Evolutionary conservation across 2,113 vertebrate species (phyloP).

Genomic region (Daphoenositta chrysoptera): DNA sequence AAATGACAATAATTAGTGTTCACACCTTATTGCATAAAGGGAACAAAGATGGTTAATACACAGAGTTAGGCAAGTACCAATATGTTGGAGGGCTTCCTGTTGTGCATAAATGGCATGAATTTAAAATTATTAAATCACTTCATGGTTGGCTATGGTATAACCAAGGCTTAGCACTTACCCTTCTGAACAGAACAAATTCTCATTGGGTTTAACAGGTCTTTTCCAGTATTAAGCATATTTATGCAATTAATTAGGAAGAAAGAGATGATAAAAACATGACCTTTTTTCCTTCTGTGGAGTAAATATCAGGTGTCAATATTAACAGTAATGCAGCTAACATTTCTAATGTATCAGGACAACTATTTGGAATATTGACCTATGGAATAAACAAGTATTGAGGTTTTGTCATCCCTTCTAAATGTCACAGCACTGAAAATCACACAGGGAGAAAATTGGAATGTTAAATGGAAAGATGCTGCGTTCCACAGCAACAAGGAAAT

Average conservation of each 20-base stretch:
- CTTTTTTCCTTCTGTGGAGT: neutral
- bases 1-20: neutral
- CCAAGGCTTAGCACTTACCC: neutral
- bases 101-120: neutral
- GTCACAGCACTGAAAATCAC: neutral
- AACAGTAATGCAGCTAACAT: neutral
- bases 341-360: neutral
- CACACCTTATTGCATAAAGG: neutral
- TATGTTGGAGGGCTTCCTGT: neutral
- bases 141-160: neutral
- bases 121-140: neutral
- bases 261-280: neutral
- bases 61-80: neutral
- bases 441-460: neutral
- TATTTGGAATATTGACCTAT: neutral
- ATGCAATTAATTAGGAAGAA: neutral
- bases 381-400: neutral
- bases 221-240: neutral
- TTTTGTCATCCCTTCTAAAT: constrained; percentile 6
- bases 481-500: neutral
- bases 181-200: neutral
- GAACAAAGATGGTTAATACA: neutral
- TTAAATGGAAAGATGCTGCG: neutral
- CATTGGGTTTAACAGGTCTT: neutral
- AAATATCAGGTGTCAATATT: neutral